phyloP scores from a whole-genome alignment of 2,888 invertebrate genomes.

The Andrena marginata region DNA sequence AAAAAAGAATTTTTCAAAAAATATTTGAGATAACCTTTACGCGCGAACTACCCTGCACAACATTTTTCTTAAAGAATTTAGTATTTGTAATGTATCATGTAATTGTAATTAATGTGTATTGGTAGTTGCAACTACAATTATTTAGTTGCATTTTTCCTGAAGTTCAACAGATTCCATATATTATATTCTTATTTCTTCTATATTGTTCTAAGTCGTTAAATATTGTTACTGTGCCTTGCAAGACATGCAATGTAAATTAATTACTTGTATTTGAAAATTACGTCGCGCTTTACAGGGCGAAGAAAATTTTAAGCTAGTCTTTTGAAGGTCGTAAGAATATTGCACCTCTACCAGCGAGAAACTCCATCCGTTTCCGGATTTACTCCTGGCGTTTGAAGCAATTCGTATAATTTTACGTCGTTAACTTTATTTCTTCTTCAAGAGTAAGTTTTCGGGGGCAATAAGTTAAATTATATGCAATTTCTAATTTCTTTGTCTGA shows the following conservation, averaged over 20 bases:
- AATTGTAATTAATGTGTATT: no score
- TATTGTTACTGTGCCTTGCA: neutral
- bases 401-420: slow-evolving; percentile 47
- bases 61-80: no score
- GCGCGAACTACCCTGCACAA: no score
- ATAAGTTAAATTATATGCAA: slow-evolving; percentile 40
- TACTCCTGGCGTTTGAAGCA: slow-evolving; percentile 28
- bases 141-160: no score
- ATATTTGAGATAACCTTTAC: no score
- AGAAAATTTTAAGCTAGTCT: slow-evolving; percentile 35
- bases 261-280: slow-evolving; percentile 29
- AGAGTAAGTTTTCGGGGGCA: slow-evolving; percentile 11
- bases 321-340: slow-evolving; percentile 21
- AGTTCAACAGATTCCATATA: no score
- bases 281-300: neutral
- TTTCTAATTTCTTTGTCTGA: slow-evolving; percentile 17
- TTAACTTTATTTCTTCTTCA: slow-evolving; percentile 18
- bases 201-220: neutral
- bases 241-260: slow-evolving; percentile 7
- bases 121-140: no score
- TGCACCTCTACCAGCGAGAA: slow-evolving; percentile 23
- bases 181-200: neutral
- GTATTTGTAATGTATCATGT: no score
- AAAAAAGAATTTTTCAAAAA: no score
- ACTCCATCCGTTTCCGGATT: slow-evolving; percentile 36